These are phyloP conservation scores for Julus scanicus DNA, from an alignment of 2,888 invertebrate species.

Conservation along the genomic window DNA sequence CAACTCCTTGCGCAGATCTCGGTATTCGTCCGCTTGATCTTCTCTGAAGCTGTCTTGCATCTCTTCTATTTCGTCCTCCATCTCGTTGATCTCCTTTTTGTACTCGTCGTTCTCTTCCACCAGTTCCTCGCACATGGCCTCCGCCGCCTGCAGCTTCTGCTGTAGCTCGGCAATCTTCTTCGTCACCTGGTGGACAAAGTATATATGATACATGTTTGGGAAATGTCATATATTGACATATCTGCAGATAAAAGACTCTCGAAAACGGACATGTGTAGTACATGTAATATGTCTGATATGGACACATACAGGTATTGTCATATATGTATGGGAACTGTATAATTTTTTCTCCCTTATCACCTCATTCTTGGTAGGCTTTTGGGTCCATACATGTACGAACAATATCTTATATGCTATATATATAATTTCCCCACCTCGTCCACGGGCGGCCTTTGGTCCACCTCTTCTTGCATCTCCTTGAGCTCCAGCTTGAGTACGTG, in stretches of 20 bases:
- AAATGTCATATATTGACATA: too few relatives aligned
- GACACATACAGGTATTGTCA: too few relatives aligned
- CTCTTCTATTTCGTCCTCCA: constrained; percentile 98
- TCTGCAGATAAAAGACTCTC: too few relatives aligned
- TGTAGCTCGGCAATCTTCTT: constrained; percentile 77
- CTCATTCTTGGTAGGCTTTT: too few relatives aligned
- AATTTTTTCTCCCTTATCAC: too few relatives aligned
- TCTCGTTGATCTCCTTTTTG: constrained; percentile 89
- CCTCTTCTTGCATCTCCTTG: constrained; percentile 79
- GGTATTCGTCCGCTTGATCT: constrained; percentile 96
- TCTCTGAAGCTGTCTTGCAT: constrained; percentile 98
- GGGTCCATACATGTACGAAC: too few relatives aligned
- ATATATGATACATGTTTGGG: too few relatives aligned
- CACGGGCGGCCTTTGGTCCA: constrained; percentile 67
- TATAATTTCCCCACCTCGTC: constrained; percentile 59
- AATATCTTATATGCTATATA: too few relatives aligned
- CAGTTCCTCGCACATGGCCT: constrained; percentile 89
- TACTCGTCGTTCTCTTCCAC: constrained; percentile 97
- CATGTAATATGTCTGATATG: too few relatives aligned
- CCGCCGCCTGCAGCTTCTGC: constrained; percentile 87
- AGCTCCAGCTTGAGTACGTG: constrained; percentile 77
- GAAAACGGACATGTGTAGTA: too few relatives aligned
- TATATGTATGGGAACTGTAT: too few relatives aligned
- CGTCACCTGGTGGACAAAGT: neutral
- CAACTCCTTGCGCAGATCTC: constrained; percentile 91